These are phyloP conservation scores for Diplolepis rosae DNA, from an alignment of 2,888 invertebrate species.

Conservation along the genomic window DNA sequence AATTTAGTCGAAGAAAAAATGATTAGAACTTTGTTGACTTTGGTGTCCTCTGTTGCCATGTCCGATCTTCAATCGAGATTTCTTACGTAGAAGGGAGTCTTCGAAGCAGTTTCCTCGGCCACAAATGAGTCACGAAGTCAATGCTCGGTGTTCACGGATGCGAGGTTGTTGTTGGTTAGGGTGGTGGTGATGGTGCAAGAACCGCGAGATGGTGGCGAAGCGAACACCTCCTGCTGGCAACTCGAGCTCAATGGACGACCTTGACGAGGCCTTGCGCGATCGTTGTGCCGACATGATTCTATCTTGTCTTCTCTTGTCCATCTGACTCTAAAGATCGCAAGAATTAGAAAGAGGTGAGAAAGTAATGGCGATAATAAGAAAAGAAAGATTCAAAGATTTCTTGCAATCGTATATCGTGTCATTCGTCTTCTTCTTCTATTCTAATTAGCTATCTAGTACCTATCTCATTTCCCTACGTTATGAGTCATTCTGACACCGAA, in stretches of 20 bases:
- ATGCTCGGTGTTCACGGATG: conserved; percentile 42
- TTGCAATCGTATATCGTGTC: not conserved
- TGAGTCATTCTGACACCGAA: conserved; percentile 20
- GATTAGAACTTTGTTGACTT: not conserved
- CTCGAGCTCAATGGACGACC: conserved; percentile 71
- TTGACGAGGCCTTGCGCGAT: conserved; percentile 72
- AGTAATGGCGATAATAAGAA: not conserved
- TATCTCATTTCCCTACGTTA: conserved; percentile 14
- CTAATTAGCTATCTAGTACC: conserved; percentile 3
- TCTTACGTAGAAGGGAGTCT: conserved; percentile 23
- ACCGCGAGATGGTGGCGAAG: conserved; percentile 49
- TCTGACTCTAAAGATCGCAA: conserved; percentile 25
- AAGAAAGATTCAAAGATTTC: not conserved
- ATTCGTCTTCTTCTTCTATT: not conserved
- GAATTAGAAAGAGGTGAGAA: not conserved
- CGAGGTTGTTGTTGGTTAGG: conserved; percentile 23
- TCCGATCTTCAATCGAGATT: conserved; percentile 37
- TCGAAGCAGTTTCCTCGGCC: conserved; percentile 47
- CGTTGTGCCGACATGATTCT: conserved; percentile 66
- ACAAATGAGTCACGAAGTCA: conserved; percentile 69
- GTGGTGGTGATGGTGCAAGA: conserved; percentile 52
- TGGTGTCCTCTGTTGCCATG: not conserved
- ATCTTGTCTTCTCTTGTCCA: conserved; percentile 49
- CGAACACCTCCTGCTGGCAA: conserved; percentile 53
- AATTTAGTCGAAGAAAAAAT: not conserved